These are phyloP conservation scores for Drosophila antonietae DNA, from an alignment of 2,888 invertebrate genomes.

Conservation along the genomic window DNA sequence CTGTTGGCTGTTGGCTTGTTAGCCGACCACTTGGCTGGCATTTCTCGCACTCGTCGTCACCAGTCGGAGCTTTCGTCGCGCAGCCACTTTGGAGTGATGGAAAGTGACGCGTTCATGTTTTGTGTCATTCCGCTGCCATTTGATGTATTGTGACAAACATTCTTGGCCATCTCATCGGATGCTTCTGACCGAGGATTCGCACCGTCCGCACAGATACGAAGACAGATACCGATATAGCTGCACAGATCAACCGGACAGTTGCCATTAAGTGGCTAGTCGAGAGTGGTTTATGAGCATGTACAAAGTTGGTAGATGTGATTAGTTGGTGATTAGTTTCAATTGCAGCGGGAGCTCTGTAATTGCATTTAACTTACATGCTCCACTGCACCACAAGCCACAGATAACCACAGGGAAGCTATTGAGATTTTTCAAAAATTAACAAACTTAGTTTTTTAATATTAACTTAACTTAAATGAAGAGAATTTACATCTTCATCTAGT, in stretches of 20 bases:
- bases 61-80: slow-evolving; percentile 58
- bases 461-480: too few species aligned
- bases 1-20: slow-evolving; percentile 56
- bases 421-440: too few species aligned
- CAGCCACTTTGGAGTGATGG: slow-evolving; percentile 83
- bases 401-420: background rate
- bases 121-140: slow-evolving; percentile 82
- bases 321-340: slow-evolving; percentile 57
- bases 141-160: slow-evolving; percentile 84
- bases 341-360: slow-evolving; percentile 36
- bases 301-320: slow-evolving; percentile 55
- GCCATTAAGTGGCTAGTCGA: slow-evolving; percentile 40
- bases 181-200: slow-evolving; percentile 15
- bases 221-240: slow-evolving; percentile 19
- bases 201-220: slow-evolving; percentile 9
- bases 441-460: too few species aligned
- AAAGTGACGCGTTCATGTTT: slow-evolving; percentile 84
- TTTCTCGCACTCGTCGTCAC: slow-evolving; percentile 49
- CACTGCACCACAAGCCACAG: background rate
- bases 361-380: slow-evolving; percentile 25
- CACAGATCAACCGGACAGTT: slow-evolving; percentile 21
- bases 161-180: slow-evolving; percentile 57
- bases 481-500: too few species aligned
- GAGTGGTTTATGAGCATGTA: slow-evolving; percentile 50
- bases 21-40: slow-evolving; percentile 59